Percentiles rank a stretch among this genome's conserved stretches.
Conservation (phyloP, 2,113 vertebrate genomes). For the Brachirus orientalis region DNA sequence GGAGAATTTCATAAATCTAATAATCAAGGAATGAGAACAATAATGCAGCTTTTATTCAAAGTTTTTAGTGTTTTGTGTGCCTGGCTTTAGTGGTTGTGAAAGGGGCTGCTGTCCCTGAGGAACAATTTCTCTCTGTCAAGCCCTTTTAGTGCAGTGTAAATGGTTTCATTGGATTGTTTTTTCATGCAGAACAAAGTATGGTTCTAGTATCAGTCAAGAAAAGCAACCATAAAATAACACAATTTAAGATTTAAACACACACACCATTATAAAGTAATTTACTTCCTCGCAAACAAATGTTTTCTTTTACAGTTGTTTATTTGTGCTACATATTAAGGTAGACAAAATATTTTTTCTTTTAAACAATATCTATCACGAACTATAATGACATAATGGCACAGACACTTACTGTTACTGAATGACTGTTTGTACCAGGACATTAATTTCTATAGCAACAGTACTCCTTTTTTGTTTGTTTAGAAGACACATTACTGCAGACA, state of each 20-base stretch:
- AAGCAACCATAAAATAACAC: not conserved
- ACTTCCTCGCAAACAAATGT: too few species aligned
- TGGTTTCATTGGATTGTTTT: constrained; percentile 10
- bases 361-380: too few species aligned
- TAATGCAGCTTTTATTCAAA: not conserved
- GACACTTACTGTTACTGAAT: too few species aligned
- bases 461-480: not conserved
- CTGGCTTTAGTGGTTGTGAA: too few species aligned
- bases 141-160: not conserved
- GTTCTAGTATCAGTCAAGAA: not conserved
- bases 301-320: too few species aligned
- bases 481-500: not conserved
- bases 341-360: too few species aligned
- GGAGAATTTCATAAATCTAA: not conserved
- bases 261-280: too few species aligned
- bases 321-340: too few species aligned
- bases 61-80: not conserved
- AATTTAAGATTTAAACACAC: too few species aligned
- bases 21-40: too few species aligned
- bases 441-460: not conserved
- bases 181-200: not conserved
- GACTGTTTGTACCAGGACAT: too few species aligned
- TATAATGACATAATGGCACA: too few species aligned
- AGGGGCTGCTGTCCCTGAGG: not conserved
- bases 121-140: not conserved